Percentiles rank a stretch among this genome's conserved stretches.
These are phyloP conservation scores for Melanotaenia duboulayi DNA, from an alignment of 2,113 vertebrate species.

Conservation along the genomic window DNA sequence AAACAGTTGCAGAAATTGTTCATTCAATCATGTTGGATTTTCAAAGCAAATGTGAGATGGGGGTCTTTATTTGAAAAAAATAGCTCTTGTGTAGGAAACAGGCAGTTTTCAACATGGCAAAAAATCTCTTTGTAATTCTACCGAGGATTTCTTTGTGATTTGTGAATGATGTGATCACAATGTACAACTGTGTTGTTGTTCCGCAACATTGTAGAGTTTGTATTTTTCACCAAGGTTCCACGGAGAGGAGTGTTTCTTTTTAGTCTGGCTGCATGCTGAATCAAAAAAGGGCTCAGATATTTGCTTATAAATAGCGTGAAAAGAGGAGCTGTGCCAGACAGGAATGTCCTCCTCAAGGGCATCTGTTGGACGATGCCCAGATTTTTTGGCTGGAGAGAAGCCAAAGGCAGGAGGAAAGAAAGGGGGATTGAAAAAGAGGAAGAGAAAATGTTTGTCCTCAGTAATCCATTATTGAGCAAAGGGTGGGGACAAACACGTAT, in stretches of 20 bases:
- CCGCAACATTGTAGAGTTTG: conserved; percentile 4
- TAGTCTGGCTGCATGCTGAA: conserved; percentile 37
- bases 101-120: too few relatives aligned
- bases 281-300: conserved; percentile 50
- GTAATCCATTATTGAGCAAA: conserved; percentile 33
- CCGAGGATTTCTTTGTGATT: neutral
- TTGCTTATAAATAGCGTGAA: conserved; percentile 75
- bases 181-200: neutral
- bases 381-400: conserved; percentile 71
- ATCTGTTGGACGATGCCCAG: conserved; percentile 71
- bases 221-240: neutral
- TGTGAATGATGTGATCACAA: conserved; percentile 7
- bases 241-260: conserved; percentile 31
- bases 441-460: conserved; percentile 58
- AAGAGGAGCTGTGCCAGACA: conserved; percentile 72
- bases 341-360: conserved; percentile 79
- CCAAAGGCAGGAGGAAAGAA: conserved; percentile 63
- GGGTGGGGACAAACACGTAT: conserved; percentile 1
- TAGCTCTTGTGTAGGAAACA: too few relatives aligned
- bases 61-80: too few relatives aligned
- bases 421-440: conserved; percentile 13
- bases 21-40: neutral
- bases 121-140: too few relatives aligned
- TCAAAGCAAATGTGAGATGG: too few relatives aligned
- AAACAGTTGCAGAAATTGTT: neutral